Percentiles rank a stretch among this genome's conserved stretches.
Evolutionary conservation across 92 coral and sea anemone genomes (phyloP).

Genomic region (Anthopleura xanthogrammica): DNA sequence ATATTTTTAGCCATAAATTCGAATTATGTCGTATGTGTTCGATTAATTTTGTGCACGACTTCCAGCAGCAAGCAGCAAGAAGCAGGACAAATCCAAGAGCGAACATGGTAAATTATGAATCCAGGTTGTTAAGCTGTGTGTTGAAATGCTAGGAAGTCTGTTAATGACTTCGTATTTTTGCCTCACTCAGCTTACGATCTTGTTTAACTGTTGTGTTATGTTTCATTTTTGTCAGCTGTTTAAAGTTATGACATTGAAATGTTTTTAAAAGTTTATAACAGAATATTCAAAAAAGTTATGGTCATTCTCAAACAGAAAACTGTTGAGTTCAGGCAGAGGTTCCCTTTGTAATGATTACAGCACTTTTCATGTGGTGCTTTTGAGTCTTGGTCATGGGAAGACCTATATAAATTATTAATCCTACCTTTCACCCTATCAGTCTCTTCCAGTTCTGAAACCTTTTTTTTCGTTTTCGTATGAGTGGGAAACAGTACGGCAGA

Average conservation of each 20-base stretch:
- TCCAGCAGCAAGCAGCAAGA: conserved; percentile 68
- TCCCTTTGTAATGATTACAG: too few species aligned
- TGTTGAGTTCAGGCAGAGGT: too few species aligned
- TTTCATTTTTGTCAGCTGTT: neutral
- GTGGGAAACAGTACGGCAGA: too few species aligned
- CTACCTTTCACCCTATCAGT: too few species aligned
- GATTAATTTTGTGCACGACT: neutral
- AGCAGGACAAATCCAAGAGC: conserved; percentile 71
- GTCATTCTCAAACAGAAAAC: too few species aligned
- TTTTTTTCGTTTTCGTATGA: too few species aligned
- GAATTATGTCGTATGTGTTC: neutral
- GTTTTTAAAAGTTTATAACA: too few species aligned
- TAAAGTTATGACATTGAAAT: neutral
- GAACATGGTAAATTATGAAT: conserved; percentile 65
- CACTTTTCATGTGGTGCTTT: too few species aligned
- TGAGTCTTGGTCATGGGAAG: too few species aligned
- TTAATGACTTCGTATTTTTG: neutral
- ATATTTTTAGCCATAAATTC: neutral
- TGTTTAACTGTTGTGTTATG: neutral
- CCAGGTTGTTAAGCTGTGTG: conserved; percentile 25
- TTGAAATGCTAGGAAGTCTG: conserved; percentile 20
- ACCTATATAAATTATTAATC: too few species aligned
- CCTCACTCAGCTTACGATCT: conserved; percentile 1
- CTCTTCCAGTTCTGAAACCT: too few species aligned
- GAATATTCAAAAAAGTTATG: too few species aligned